These are phyloP conservation scores for Leucophenga varia DNA, from an alignment of 1,140 invertebrate species.

Conservation along the genomic window DNA sequence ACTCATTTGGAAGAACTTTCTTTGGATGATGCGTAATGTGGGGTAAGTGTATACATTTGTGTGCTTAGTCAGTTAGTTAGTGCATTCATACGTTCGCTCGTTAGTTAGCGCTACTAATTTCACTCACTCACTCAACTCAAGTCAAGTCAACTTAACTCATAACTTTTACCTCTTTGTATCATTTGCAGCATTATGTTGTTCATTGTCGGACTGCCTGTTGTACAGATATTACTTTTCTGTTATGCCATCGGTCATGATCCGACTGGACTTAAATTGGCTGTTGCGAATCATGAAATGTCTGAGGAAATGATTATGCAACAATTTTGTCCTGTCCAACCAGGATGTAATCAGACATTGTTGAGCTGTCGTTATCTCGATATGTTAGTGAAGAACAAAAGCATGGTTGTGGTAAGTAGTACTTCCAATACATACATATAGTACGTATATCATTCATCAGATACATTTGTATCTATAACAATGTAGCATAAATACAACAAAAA, in stretches of 20 bases:
- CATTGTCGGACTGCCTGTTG: constrained; percentile 86
- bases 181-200: constrained; percentile 78
- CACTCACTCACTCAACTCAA: no score
- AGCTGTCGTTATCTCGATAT: constrained; percentile 77
- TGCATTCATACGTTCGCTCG: no score
- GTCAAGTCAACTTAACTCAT: no score
- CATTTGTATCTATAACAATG: no score
- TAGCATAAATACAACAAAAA: no score
- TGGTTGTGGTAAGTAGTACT: constrained; percentile 65
- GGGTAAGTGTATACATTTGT: constrained; percentile 64
- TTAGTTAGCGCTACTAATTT: no score
- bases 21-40: constrained; percentile 87
- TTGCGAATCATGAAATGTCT: constrained; percentile 81
- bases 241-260: constrained; percentile 91
- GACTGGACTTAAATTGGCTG: constrained; percentile 75
- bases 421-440: no score
- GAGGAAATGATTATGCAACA: constrained; percentile 60
- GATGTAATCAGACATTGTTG: constrained; percentile 68
- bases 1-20: constrained; percentile 88
- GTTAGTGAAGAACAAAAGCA: constrained; percentile 63
- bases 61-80: not conserved
- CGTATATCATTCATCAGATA: no score
- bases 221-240: constrained; percentile 93
- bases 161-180: constrained; percentile 17
- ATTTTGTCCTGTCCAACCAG: constrained; percentile 58